These are phyloP conservation scores for Erethizon dorsatum DNA, from an alignment of 2,797 vertebrate species.

Conservation along the genomic window DNA sequence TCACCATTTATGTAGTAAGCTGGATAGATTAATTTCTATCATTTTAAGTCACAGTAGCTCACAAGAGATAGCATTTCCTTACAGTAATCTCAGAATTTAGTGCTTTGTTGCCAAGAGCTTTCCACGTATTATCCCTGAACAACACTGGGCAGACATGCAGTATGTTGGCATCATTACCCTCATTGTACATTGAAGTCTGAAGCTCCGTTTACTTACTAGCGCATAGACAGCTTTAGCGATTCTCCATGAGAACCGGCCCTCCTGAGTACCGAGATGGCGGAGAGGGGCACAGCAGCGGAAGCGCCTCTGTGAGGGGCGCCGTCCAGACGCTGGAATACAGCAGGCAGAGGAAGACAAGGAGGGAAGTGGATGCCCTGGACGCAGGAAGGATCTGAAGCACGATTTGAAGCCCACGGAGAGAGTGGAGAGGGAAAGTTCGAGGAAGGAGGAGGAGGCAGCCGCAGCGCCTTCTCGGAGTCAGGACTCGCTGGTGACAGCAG, in stretches of 20 bases:
- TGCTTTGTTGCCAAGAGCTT: conserved; percentile 25
- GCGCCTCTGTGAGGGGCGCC: too few relatives aligned
- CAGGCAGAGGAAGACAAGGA: too few relatives aligned
- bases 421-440: too few relatives aligned
- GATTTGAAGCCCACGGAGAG: too few relatives aligned
- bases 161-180: not conserved
- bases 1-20: not conserved
- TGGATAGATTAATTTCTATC: not conserved
- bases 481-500: too few relatives aligned
- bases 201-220: not conserved
- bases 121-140: not conserved
- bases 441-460: too few relatives aligned
- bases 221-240: not conserved
- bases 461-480: too few relatives aligned
- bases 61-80: not conserved
- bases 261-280: too few relatives aligned
- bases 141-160: not conserved
- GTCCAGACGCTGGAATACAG: too few relatives aligned
- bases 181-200: conserved; percentile 36
- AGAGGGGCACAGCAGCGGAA: too few relatives aligned
- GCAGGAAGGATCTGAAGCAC: too few relatives aligned
- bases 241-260: not conserved
- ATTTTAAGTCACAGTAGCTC: not conserved
- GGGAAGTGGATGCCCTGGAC: too few relatives aligned
- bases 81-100: conserved; percentile 38